Percentiles rank a stretch among this genome's conserved stretches.
Conservation (phyloP, 1,140 invertebrate genomes). For the Calycopis cecrops region DNA sequence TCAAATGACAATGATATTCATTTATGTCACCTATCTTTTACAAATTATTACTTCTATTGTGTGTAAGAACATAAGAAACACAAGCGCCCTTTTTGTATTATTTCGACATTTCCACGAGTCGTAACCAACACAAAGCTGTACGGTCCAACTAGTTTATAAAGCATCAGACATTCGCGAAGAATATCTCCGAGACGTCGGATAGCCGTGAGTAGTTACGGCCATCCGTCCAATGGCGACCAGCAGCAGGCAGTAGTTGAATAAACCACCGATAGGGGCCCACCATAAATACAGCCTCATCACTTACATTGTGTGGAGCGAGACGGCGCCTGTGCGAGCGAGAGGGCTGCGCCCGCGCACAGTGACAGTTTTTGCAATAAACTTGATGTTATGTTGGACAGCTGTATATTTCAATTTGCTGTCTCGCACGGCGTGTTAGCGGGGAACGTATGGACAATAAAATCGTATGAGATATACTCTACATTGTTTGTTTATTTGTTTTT, state of each 20-base stretch:
- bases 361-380: constrained; percentile 48
- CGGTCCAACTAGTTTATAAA: no score
- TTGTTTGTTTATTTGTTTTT: background rate
- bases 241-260: constrained; percentile 28
- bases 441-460: constrained; percentile 14
- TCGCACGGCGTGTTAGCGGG: background rate
- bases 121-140: no score
- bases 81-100: no score
- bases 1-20: no score
- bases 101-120: no score
- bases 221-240: constrained; percentile 22
- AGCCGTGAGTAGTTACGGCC: constrained; percentile 24
- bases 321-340: constrained; percentile 20
- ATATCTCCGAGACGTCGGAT: constrained; percentile 16
- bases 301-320: constrained; percentile 30
- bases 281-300: constrained; percentile 37
- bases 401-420: constrained; percentile 44
- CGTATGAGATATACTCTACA: constrained; percentile 7
- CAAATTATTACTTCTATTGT: no score
- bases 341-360: constrained; percentile 38
- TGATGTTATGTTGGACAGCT: constrained; percentile 38
- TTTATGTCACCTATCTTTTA: no score
- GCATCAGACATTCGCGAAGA: background rate
- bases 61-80: no score
- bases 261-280: constrained; percentile 27